phyloP scores from a whole-genome alignment of 2,888 invertebrate genomes.

The Erebia ligea region DNA sequence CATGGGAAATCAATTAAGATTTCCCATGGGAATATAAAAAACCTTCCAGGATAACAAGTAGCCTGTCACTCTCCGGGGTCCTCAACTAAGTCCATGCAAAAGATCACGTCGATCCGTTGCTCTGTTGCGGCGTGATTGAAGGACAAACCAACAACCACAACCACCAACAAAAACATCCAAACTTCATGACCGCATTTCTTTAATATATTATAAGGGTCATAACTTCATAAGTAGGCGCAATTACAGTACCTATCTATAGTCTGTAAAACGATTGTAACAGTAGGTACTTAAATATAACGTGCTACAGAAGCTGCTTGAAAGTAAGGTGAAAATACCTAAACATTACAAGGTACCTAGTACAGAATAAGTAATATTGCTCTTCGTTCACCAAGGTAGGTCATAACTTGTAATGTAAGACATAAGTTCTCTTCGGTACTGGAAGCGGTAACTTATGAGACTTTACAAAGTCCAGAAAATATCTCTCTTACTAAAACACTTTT shows the following conservation, averaged over 20 bases:
- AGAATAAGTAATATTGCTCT: neutral
- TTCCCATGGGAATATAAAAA: too few relatives aligned
- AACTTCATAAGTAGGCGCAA: too few relatives aligned
- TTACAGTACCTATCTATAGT: too few relatives aligned
- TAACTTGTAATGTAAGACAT: constrained; percentile 8
- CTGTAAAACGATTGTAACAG: too few relatives aligned
- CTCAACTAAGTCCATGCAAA: too few relatives aligned
- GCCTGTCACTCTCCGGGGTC: neutral
- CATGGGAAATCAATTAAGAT: neutral
- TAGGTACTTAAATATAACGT: too few relatives aligned
- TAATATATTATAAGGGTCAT: too few relatives aligned
- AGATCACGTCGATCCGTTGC: too few relatives aligned
- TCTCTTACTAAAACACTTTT: constrained; percentile 14
- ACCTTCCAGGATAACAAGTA: neutral
- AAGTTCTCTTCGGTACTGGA: constrained; percentile 12
- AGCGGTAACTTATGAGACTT: constrained; percentile 14
- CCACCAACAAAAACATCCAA: too few relatives aligned
- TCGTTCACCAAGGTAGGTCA: constrained; percentile 1
- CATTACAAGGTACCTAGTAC: neutral
- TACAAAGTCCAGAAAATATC: constrained; percentile 19
- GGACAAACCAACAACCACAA: too few relatives aligned
- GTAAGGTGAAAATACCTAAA: neutral
- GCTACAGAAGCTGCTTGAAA: neutral
- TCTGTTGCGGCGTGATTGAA: too few relatives aligned
- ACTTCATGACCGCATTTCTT: too few relatives aligned